Evolutionary conservation across 2,113 vertebrate species (phyloP), one percentile per base, ranked within the genome.

Genomic region (Sylvia atricapilla): DNA sequence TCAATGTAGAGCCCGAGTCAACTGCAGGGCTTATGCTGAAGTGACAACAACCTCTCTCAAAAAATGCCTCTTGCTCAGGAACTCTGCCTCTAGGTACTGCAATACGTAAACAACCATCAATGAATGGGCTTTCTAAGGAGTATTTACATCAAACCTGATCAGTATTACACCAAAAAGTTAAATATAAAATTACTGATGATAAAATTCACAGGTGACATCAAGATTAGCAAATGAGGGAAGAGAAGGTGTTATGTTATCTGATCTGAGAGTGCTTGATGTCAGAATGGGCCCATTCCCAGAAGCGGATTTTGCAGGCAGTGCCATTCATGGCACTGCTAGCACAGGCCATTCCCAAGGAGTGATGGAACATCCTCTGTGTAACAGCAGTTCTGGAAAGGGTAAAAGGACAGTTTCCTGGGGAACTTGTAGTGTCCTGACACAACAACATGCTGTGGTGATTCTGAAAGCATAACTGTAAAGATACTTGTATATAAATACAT

Each of bases 241-340:
- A 78, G 11, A 50, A 63, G 35, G 14, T 39, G 30, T 50, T 59
- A 13, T 1, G 8, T 62, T 72, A 22, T 13, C 44, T 60, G 66
- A 47, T 56, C 39, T 37, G 44, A 31, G 69, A 58, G 39, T 11
- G 30, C 24, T 30, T 46, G 66, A 27, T 56, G 50, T 72, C 55
- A 64, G 63, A 56, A 20, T 0, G 2, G 62, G 53, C 6, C 25
- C 20, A 11, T 44, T 83, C 77, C 44, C 39, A 70, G 43, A 46
- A 81, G 31, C n/a, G 31, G 39, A 41, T 58, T 87, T 41, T 52
- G 50, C 0, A 0, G 76, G 35, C 63, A 50, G 75, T 16, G 46
- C 50, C 39, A 46, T 9, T 47, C 55, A 21, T 1, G 4, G 33
- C 1, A 6, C 16, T 17, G 44, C 0, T 0, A 44, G 59, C 35